Evolutionary conservation across 2,113 vertebrate genomes (phyloP), one percentile per base, ranked within the genome.

Genomic region (Elephas maximus): DNA sequence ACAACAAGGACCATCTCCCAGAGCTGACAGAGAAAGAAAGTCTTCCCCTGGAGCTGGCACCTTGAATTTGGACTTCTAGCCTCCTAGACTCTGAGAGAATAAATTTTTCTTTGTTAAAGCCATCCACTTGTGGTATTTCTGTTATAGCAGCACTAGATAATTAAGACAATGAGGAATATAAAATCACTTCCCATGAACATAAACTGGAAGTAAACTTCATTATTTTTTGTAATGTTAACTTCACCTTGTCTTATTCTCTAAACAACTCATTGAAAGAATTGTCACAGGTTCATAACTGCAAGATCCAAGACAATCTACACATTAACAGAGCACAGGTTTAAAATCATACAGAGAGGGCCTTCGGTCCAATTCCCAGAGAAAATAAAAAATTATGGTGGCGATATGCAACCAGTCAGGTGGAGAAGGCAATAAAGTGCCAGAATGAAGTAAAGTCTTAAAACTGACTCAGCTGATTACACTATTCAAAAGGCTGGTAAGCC

Each of bases 361-460:
- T 71, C 45, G 28, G 44, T 28, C n/a, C 48, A 88, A 1, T 20
- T 89, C 21, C 21, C 14, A 18, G 0, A 0, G 28, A 82, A 71
- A 0, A 0, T 0, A 87, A 74, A 8, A 71, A 79, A 60, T 77
- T 91, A 26, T 0, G 74, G 28, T 1, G 2, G 71, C 18, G 67
- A 3, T 87, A 78, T 8, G 48, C 26, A 71, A 26, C 53, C 79
- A 86, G n/a, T 85, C 80, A 89, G 11, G 26, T 45, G 26, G n/a
- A 84, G 77, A 97, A 97, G 73, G 30, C 20, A 94, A 94, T 83
- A 85, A 26, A 69, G n/a, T 89, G 85, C 9, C 33, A 6, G 14
- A 73, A 94, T 92, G 94, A 11, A 15, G 74, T 44, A 3, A 92
- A 17, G 4, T 95, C 78, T 95, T 82, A 45, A 21, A 81, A 60